Evolutionary conservation across 2,797 vertebrate species (phyloP), one percentile per base, ranked within the genome.

Genomic region (Dallia pectoralis): DNA sequence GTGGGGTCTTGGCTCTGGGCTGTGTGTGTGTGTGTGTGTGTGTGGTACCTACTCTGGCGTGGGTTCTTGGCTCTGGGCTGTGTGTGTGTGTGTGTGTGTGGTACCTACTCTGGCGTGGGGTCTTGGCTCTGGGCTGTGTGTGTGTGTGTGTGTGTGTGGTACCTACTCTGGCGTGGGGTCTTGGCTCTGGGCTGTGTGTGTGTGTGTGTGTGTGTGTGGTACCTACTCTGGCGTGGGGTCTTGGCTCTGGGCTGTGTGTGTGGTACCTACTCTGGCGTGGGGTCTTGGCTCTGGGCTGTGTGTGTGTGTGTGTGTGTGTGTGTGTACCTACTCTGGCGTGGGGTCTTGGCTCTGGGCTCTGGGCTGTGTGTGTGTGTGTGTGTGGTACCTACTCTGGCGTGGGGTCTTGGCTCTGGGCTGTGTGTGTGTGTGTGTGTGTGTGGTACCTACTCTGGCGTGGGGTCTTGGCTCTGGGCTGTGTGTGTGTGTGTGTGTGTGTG

Each of bases 161-260:
- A 68, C 32, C 4, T 59, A 2, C 27, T 36, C 48, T 59, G 36
- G 0, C 22, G 25, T 16, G 11, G 14, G 16, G 29, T 63, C 30
- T 9, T 49, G 32, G 0, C 4, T 36, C 67, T 51, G 59, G 40
- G 0, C 2, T 32, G 71, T 44, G 0, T 68, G 79, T 1, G 64
- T 30, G 29, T n/a, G 30, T 30, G 44, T 27, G 36, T 51, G 61
- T 11, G 2, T 4, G 70, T n/a, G n/a, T n/a, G n/a, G 0, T 64
- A 1, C 85, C 85, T 87, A 93, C 93, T 90, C 82, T 91, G 90
- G 6, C 92, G 87, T 18, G 85, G 27, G 68, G 83, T 91, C 85
- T 87, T 91, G 77, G 90, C 79, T 32, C 92, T 89, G 3, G 93
- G 92, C 48, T 92, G 83, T 5, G 92, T 92, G 81, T 36, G 33